Percentiles rank a stretch among this genome's conserved stretches.
Conservation (phyloP, 2,888 invertebrate genomes). For the Zeuzera pyrina region DNA sequence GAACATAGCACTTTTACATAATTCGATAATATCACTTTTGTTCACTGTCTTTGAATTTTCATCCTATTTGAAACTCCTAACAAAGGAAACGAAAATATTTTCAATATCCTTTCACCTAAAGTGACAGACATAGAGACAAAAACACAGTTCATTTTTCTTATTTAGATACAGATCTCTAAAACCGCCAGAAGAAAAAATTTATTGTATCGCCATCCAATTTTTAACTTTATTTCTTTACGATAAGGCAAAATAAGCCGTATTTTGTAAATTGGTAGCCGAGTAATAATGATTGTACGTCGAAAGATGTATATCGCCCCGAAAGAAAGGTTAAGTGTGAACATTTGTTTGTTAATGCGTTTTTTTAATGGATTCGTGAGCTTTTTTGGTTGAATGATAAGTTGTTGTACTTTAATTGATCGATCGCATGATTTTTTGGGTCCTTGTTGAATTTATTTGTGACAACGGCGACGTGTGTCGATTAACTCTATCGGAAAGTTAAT, state of each 20-base stretch:
- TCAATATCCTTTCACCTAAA: too few species aligned
- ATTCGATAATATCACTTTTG: background rate
- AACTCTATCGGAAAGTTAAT: too few species aligned
- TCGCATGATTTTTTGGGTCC: constrained; percentile 21
- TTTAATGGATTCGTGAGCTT: constrained; percentile 61
- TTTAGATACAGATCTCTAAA: too few species aligned
- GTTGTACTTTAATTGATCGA: constrained; percentile 52
- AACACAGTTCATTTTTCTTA: too few species aligned
- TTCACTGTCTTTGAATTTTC: too few species aligned
- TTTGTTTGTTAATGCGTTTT: constrained; percentile 69
- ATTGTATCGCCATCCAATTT: constrained; percentile 19
- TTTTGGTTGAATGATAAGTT: constrained; percentile 58
- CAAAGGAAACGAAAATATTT: too few species aligned
- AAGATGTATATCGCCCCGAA: constrained; percentile 61
- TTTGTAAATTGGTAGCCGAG: constrained; percentile 23
- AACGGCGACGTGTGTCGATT: too few species aligned
- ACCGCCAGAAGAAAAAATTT: too few species aligned
- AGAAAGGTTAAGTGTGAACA: constrained; percentile 72
- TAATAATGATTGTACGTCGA: constrained; percentile 62
- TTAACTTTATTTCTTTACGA: constrained; percentile 16
- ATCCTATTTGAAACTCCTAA: too few species aligned
- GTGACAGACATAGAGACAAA: too few species aligned
- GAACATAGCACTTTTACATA: too few species aligned
- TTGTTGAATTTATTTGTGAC: too few species aligned
- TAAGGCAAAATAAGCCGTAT: constrained; percentile 5